Base-by-base conservation (phyloP, 2,113 vertebrate genomes). In the Tragelaphus scriptus region DNA sequence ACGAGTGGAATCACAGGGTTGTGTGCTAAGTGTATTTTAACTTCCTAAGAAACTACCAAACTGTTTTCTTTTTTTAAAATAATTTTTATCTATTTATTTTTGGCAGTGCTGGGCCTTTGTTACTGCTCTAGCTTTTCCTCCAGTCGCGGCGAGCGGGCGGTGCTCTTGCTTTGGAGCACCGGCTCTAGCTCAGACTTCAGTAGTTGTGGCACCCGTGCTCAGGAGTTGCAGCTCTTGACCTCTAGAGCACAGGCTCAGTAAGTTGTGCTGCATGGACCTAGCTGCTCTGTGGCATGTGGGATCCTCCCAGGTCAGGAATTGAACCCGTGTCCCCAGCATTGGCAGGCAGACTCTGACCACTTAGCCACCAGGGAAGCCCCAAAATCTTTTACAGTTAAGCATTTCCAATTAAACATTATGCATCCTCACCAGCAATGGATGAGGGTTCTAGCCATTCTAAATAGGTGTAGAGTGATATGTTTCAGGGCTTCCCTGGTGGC, bases 131-230 rank as follows among this genome's bases (percentile, higher is more conserved):
- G 65, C 65, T 71, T 36, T 21, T 36, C 65, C 65, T 71, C n/a
- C 17, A 36, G 65, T 5, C 1, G 2, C 0, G 9, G 17, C 4
- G 2, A 36, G 9, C 2, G 1, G 17, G n/a, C 0, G 4, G 17
- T 36, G 2, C 65, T 36, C 2, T 36, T 36, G 65, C 21, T 71
- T 21, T 21, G 65, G 65, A 11, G 65, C 65, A 21, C n/a, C 36
- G 65, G 65, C 65, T 36, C 65, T 11, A 36, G 65, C 5, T n/a
- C 4, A 9, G n/a, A 71, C 65, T 71, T 36, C 8, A 11, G n/a
- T 11, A 1, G 8, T 21, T 9, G 17, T 7, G 65, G 65, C 17
- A 2, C 17, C 21, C 1, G n/a, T 9, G 8, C 65, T 71, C 65
- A 2, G 65, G 0, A 36, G n/a, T 11, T 36, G 65, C 65, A 5